phyloP scores from a whole-genome alignment of 1,140 invertebrate genomes.

The Oscheius sp. region DNA sequence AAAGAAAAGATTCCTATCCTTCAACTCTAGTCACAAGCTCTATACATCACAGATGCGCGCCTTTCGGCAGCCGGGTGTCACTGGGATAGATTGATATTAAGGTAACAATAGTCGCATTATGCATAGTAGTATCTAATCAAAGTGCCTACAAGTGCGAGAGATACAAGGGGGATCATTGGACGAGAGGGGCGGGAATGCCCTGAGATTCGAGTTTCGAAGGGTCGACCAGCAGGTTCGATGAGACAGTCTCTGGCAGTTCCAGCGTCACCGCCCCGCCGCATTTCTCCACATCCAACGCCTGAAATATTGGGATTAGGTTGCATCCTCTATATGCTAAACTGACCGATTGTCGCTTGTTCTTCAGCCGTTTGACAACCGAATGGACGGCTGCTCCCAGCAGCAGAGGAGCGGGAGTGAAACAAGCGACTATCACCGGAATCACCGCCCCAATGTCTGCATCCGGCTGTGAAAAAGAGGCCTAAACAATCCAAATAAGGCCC shows the following conservation, averaged over 20 bases:
- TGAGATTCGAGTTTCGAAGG: conserved; percentile 13
- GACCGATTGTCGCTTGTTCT: conserved; percentile 17
- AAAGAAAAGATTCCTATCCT: too few species aligned
- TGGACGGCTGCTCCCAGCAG: conserved; percentile 59
- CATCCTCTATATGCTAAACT: too few species aligned
- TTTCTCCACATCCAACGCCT: not conserved
- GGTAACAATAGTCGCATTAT: too few species aligned
- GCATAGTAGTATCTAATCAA: too few species aligned
- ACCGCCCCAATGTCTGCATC: conserved; percentile 67
- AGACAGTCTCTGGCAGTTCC: not conserved
- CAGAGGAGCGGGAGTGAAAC: conserved; percentile 88
- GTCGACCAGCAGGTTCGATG: not conserved
- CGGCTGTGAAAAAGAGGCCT: conserved; percentile 63
- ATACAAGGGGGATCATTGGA: too few species aligned
- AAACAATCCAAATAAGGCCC: conserved; percentile 28
- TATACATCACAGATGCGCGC: too few species aligned
- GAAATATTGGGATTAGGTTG: too few species aligned
- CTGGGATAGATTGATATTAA: too few species aligned
- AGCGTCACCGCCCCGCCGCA: not conserved
- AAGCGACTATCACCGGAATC: conserved; percentile 80
- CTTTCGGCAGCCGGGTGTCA: too few species aligned
- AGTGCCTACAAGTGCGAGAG: too few species aligned
- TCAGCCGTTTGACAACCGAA: conserved; percentile 45
- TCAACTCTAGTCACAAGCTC: too few species aligned
- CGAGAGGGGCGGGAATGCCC: not conserved